Conservation (phyloP, 1,140 invertebrate species). For the Nomia melanderi region DNA sequence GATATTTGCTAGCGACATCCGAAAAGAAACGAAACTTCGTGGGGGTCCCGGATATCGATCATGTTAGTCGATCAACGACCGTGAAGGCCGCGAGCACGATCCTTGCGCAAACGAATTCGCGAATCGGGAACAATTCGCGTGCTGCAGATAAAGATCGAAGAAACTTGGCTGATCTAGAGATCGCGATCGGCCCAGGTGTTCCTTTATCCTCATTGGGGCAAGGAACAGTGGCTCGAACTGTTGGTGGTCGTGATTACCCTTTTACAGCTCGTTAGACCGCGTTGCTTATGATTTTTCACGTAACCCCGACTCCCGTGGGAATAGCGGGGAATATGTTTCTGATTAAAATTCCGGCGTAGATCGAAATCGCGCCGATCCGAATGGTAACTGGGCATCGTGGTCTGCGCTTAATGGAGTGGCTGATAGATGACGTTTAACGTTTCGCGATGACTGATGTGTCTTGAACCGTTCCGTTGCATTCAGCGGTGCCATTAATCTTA, state of each 20-base stretch:
- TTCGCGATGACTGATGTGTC: background rate
- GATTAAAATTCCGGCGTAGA: slow-evolving; percentile 10
- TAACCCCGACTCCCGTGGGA: background rate
- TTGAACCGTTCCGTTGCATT: background rate
- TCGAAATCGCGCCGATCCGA: background rate
- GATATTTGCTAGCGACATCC: too few relatives aligned
- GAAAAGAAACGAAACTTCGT: too few relatives aligned
- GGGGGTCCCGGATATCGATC: background rate
- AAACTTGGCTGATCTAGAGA: too few relatives aligned
- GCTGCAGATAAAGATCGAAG: background rate
- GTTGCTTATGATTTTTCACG: slow-evolving; percentile 18
- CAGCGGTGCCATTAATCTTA: background rate
- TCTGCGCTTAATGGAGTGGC: background rate
- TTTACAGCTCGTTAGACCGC: background rate
- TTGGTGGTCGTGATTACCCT: background rate
- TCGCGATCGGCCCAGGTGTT: too few relatives aligned
- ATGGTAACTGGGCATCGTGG: background rate
- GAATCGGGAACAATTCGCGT: background rate
- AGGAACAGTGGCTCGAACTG: background rate
- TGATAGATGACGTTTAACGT: slow-evolving; percentile 16
- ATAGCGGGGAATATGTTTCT: background rate
- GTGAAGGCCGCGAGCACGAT: slow-evolving; percentile 24
- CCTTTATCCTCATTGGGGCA: too few relatives aligned
- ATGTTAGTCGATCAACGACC: slow-evolving; percentile 18
- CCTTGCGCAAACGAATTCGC: slow-evolving; percentile 27